Evolutionary conservation across 2,797 vertebrate genomes (phyloP), one percentile per base, ranked within the genome.

Genomic region (Tolypeutes matacus): DNA sequence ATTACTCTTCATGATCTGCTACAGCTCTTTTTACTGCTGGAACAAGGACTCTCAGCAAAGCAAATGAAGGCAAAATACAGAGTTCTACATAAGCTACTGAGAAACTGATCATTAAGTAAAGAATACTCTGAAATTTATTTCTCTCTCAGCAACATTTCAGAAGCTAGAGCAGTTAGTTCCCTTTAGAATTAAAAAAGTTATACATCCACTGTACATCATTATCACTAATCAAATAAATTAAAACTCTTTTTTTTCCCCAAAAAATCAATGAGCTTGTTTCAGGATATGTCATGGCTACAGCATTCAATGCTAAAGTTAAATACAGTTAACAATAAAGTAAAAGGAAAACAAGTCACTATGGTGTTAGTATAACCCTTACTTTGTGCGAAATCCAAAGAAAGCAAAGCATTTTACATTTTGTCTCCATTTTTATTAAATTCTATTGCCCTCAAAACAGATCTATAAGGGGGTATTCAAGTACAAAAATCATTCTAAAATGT

Each of bases 371-470:
- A 75, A 76, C 11, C 21, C n/a, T 94, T 77, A 64, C 27, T 86
- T 82, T 89, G 31, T 62, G 62, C 18, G 88, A 29, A 92, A 77
- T 82, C 31, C 34, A 77, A 94, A 94, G 21, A 95, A 77, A 81
- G n/a, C 17, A 86, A 93, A 81, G 7, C 36, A 86, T 76, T 85
- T 95, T 90, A 56, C 7, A 95, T 49, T 11, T 89, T 95, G 34
- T 46, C 27, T 94, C 77, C 21, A 73, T 88, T 93, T 94, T 82
- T 86, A 94, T 65, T 95, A 67, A 90, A 67, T 84, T 81, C 64
- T 87, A 60, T 4, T 80, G 53, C 60, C 23, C 39, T 96, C 73
- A 5, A 53, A 82, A 82, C 0, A 69, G 18, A 53, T 39, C 14
- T 76, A 0, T 64, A 80, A 65, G 42, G 20, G 29, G 5, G 17